Evolutionary conservation across 2,113 vertebrate genomes (phyloP).

Genomic region (Odontophorus gujanensis): DNA sequence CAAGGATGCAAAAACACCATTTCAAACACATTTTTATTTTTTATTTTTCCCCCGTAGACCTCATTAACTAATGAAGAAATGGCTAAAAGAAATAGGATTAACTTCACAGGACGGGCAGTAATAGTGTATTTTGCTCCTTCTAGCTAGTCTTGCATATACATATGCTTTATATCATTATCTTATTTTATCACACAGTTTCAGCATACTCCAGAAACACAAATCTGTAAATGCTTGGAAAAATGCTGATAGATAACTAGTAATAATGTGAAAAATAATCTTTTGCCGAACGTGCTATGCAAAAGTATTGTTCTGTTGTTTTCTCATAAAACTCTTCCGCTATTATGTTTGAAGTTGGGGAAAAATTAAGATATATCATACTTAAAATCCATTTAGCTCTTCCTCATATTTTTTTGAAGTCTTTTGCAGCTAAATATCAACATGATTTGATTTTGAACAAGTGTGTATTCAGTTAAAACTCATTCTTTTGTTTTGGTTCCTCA

Average conservation of each 20-base stretch:
- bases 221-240: conserved; percentile 73
- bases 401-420: conserved; percentile 39
- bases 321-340: conserved; percentile 20
- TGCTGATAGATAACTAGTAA: conserved; percentile 66
- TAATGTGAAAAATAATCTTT: conserved; percentile 74
- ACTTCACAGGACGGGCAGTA: conserved; percentile 77
- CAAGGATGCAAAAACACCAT: conserved; percentile 70
- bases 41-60: conserved; percentile 47
- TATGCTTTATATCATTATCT: conserved; percentile 78
- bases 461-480: neutral
- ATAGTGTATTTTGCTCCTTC: conserved; percentile 68
- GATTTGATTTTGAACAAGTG: conserved; percentile 20
- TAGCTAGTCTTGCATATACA: conserved; percentile 71
- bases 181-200: conserved; percentile 76
- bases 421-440: conserved; percentile 25
- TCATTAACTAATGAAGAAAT: conserved; percentile 83
- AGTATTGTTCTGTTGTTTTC: conserved; percentile 40
- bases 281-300: conserved; percentile 43
- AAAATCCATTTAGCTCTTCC: conserved; percentile 24
- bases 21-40: conserved; percentile 45
- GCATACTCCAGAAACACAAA: conserved; percentile 67
- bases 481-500: neutral
- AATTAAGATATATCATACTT: conserved; percentile 33
- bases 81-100: conserved; percentile 80
- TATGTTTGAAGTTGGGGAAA: conserved; percentile 63